Percentiles rank a stretch among this genome's conserved stretches.
Conservation (phyloP, 2,888 invertebrate genomes). For the Digitonthophagus gazella region DNA sequence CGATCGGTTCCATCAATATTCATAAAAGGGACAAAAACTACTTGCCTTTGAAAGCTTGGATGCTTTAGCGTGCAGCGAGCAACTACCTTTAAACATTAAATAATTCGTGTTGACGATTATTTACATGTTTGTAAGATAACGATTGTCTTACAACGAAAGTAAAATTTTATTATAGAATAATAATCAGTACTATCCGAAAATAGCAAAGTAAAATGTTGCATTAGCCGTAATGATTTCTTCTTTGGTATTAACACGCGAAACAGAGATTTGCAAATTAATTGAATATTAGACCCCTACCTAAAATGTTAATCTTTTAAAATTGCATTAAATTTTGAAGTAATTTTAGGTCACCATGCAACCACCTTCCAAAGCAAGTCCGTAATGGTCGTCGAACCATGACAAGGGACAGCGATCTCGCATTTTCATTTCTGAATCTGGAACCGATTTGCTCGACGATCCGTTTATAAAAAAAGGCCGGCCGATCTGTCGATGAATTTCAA, state of each 20-base stretch:
- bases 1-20: neutral
- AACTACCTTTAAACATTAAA: neutral
- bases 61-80: neutral
- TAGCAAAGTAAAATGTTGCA: too few relatives aligned
- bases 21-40: neutral
- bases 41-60: neutral
- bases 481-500: neutral
- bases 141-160: neutral
- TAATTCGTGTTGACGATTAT: neutral
- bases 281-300: neutral
- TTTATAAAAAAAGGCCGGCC: neutral
- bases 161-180: too few relatives aligned
- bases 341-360: neutral
- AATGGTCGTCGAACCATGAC: slow-evolving; percentile 6
- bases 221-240: too few relatives aligned
- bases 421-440: slow-evolving; percentile 7
- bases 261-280: neutral
- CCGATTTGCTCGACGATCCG: neutral
- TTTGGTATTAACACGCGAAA: neutral
- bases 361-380: neutral
- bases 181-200: too few relatives aligned
- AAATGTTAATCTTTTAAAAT: neutral
- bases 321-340: neutral
- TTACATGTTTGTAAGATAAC: neutral
- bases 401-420: slow-evolving; percentile 11